phyloP scores from a whole-genome alignment of 2,797 vertebrate genomes.

The Enteromius trimaculatus region DNA sequence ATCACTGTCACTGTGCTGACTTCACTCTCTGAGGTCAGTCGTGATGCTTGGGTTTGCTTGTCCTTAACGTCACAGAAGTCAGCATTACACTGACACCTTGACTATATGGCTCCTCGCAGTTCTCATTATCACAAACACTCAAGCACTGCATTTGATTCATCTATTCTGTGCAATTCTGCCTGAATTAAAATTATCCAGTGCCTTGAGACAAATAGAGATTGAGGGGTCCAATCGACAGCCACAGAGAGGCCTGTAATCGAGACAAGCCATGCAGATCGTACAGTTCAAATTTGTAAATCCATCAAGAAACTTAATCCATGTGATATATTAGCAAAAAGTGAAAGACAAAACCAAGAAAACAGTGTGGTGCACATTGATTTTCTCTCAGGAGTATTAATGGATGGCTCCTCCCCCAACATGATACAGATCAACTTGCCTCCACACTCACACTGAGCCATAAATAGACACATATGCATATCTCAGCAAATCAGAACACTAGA shows the following conservation, averaged over 20 bases:
- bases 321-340: conserved; percentile 34
- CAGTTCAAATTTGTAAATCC: conserved; percentile 26
- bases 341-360: conserved; percentile 48
- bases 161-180: conserved; percentile 8
- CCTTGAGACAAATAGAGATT: neutral
- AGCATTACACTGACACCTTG: neutral
- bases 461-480: conserved; percentile 26
- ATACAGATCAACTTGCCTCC: conserved; percentile 20
- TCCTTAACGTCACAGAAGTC: neutral
- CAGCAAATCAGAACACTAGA: conserved; percentile 16
- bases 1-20: conserved; percentile 7
- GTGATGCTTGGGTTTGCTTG: neutral
- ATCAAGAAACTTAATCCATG: conserved; percentile 43
- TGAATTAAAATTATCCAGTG: neutral
- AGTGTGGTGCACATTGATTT: conserved; percentile 16
- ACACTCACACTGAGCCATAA: conserved; percentile 19
- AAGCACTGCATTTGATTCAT: neutral
- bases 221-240: neutral
- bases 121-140: conserved; percentile 1
- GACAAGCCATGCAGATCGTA: neutral
- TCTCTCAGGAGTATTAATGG: conserved; percentile 41
- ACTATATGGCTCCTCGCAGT: neutral
- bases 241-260: neutral
- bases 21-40: neutral
- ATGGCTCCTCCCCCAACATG: neutral